A percentile compares a stretch with the other conserved stretches of the same genome.
Conservation (phyloP, 35 echinoderm and acorn worm genomes). For the Stichopus chloronotus region DNA sequence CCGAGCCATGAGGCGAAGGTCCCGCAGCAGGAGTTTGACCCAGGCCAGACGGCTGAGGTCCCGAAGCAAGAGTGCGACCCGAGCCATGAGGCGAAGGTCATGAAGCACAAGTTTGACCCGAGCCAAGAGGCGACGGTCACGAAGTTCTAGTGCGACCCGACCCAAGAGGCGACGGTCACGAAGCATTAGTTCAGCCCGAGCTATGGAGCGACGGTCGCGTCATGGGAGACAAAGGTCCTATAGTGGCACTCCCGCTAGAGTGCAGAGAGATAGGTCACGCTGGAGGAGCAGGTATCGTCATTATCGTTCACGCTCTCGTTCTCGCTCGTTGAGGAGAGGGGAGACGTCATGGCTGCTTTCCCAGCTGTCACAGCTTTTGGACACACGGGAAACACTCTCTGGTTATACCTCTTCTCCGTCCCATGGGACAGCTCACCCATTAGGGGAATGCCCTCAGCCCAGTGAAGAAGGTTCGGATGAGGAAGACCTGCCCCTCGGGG, state of each 20-base stretch:
- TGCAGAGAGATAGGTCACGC: background rate
- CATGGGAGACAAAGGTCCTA: background rate
- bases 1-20: background rate
- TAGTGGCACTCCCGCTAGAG: slow-evolving; percentile 6
- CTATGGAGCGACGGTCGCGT: background rate
- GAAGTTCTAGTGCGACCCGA: too few species aligned
- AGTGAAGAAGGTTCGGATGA: slow-evolving; percentile 14
- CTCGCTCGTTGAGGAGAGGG: background rate
- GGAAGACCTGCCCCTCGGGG: background rate
- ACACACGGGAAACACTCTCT: background rate
- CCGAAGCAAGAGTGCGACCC: slow-evolving; percentile 1
- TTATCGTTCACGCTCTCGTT: slow-evolving; percentile 11
- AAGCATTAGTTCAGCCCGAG: background rate
- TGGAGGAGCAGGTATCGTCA: background rate
- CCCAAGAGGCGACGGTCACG: background rate
- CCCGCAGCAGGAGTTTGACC: background rate
- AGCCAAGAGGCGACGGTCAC: background rate
- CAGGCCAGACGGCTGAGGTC: background rate
- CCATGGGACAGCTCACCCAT: background rate
- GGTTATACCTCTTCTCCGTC: background rate
- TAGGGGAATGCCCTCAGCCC: background rate
- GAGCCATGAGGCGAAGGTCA: too few species aligned
- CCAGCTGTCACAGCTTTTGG: slow-evolving; percentile 12
- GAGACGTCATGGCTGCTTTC: slow-evolving; percentile 14
- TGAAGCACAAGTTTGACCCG: too few species aligned